phyloP scores from a whole-genome alignment of 2,113 vertebrate genomes.

The human region GRCh38 chr9:103713501-103714000 shows the following conservation, averaged over 20 bases:
- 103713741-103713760: not conserved
- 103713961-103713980: not conserved
- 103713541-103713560: not conserved
- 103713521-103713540: not conserved
- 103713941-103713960: not conserved
- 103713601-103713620: not conserved
- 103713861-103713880: not conserved
- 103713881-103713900: not conserved
- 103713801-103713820: not conserved
- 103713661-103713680: not conserved
- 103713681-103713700: not conserved
- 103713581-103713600: not conserved
- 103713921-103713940: not conserved
- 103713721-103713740: not conserved
- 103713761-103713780: not conserved
- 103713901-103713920: not conserved
- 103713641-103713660: not conserved
- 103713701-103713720: not conserved
- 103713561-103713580: not conserved
- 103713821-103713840: not conserved
- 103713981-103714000: not conserved
- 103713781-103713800: not conserved
- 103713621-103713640: not conserved
- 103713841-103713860: not conserved
- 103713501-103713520: constrained; percentile 23